Evolutionary conservation across 2,888 invertebrate genomes (phyloP), one percentile per base, ranked within the genome.

Genomic region (Elysia crispata): DNA sequence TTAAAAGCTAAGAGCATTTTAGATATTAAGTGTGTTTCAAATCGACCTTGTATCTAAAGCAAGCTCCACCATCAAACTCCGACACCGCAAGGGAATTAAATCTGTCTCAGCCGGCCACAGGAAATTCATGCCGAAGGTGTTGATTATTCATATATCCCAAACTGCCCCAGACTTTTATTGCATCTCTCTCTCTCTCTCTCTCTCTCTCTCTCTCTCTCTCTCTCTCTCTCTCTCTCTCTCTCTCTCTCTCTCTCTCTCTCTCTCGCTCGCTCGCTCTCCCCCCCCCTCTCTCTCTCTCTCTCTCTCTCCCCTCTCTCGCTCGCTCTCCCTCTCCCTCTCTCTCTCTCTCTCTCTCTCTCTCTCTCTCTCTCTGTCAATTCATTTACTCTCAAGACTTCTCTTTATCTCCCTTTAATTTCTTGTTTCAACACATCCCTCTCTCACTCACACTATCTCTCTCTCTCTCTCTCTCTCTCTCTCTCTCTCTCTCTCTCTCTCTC

Each of bases 401-500:
- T 60, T 74, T 72, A 8, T 60, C 54, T 60, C 0, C 15, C 25
- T n/a, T n/a, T n/a, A n/a, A n/a, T 23, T 31, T 30, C 69, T 30
- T 33, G 8, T 20, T n/a, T 33, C n/a, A 23, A 11, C 33, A 3
- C 33, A 13, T 30, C 13, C 30, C 69, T 67, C 13, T 67, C 69
- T 67, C 13, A 30, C 69, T 67, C 13, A 30, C 50, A 28, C 15
- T 15, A 11, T 73, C 49, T 73, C 50, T 50, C 13, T 49, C 73
- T 73, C 13, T 11, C 49, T 13, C 6, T 73, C 15, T 13, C 13
- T 50, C 23, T 73, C n/a, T 73, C 50, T 73, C 54, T 23, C 50
- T 25, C 50, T 50, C 73, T 73, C 5, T 49, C 50, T 73, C 73
- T 73, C 50, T 30, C 50, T 73, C 73, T 73, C 64, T 64, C 15